Percentiles rank a stretch among this genome's conserved stretches.
These are phyloP conservation scores for Hippasteria phrygiana DNA, from an alignment of 53 echinoderm and acorn worm species.

Conservation along the genomic window DNA sequence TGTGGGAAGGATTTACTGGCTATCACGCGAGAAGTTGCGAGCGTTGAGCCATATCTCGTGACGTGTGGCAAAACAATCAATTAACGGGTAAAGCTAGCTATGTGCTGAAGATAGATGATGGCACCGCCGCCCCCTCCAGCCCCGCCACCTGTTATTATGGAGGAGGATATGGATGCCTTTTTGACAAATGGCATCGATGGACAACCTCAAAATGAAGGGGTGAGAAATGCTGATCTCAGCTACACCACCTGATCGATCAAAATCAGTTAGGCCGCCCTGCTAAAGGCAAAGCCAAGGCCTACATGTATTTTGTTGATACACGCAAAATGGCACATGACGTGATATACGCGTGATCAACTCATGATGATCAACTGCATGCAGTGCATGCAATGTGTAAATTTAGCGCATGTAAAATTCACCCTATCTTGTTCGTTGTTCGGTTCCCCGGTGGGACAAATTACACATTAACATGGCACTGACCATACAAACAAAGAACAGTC, in stretches of 20 bases:
- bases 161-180: slow-evolving; percentile 57
- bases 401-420: too few relatives aligned
- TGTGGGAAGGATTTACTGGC: slow-evolving; percentile 1
- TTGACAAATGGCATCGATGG: slow-evolving; percentile 63
- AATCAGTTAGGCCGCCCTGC: neutral
- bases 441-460: too few relatives aligned
- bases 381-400: too few relatives aligned
- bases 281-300: too few relatives aligned
- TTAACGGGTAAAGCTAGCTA: neutral
- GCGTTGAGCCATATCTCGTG: slow-evolving; percentile 54
- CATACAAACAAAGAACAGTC: too few relatives aligned
- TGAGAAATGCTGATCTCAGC: slow-evolving; percentile 1
- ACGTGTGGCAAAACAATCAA: too few relatives aligned
- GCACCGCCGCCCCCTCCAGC: slow-evolving; percentile 77
- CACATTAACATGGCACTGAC: too few relatives aligned
- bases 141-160: slow-evolving; percentile 70
- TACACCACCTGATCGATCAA: neutral
- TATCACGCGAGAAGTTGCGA: slow-evolving; percentile 29
- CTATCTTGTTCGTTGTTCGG: too few relatives aligned
- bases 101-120: slow-evolving; percentile 27
- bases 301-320: too few relatives aligned
- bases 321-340: too few relatives aligned
- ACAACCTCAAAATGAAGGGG: slow-evolving; percentile 56
- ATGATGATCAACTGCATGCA: too few relatives aligned
- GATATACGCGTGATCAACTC: too few relatives aligned